These are phyloP conservation scores for Prolemur simus DNA, from an alignment of 2,113 vertebrate genomes.

Conservation along the genomic window DNA sequence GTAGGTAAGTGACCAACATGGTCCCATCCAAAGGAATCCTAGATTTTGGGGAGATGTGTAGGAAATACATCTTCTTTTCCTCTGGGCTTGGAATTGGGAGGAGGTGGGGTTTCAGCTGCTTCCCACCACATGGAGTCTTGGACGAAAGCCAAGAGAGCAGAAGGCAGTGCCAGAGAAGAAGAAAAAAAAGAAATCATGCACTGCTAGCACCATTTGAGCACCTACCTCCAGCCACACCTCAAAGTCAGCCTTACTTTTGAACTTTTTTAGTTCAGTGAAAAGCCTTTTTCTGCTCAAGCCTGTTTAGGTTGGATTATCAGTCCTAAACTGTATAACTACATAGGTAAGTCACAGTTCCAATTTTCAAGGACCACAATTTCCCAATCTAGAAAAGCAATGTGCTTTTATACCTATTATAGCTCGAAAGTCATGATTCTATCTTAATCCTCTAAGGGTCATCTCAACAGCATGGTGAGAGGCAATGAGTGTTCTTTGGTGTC, in stretches of 20 bases:
- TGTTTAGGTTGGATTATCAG: constrained; percentile 13
- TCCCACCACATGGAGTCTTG: neutral
- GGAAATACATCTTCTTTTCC: neutral
- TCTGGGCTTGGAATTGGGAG: neutral
- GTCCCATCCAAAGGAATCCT: neutral
- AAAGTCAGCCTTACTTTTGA: constrained; percentile 58
- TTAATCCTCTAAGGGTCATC: neutral
- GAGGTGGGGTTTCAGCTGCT: neutral
- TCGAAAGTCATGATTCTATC: neutral
- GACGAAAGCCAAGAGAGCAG: neutral
- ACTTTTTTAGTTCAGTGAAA: constrained; percentile 2
- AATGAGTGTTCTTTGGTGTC: neutral
- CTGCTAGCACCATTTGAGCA: neutral
- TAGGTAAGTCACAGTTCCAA: neutral
- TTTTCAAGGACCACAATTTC: neutral
- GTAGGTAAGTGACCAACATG: neutral
- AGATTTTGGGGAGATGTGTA: neutral
- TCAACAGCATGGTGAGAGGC: neutral
- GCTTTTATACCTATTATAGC: neutral
- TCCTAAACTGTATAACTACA: neutral
- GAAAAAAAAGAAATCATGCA: neutral
- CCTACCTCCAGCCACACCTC: constrained; percentile 21
- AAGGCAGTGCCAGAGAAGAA: constrained; percentile 34
- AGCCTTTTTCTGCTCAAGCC: neutral
- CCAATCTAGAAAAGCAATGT: neutral